phyloP scores from a whole-genome alignment of 2,888 invertebrate species.

The Chrysolina oricalcia region DNA sequence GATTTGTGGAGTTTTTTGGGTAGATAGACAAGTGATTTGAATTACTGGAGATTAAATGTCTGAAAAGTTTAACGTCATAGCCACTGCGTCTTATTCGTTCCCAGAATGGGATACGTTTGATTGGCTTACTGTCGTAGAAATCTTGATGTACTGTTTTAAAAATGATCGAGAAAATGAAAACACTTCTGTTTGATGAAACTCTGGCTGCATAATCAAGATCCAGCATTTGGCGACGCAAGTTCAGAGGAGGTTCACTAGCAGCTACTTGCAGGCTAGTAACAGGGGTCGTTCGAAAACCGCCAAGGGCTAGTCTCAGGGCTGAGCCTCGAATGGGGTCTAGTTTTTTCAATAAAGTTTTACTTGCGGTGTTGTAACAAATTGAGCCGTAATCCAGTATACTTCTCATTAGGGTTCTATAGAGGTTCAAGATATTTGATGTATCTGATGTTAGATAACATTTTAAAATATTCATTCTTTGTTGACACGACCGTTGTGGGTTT shows the following conservation, averaged over 20 bases:
- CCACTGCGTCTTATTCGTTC: background rate
- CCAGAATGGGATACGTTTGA: background rate
- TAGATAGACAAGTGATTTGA: background rate
- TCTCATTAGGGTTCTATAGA: too few species aligned
- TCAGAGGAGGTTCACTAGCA: background rate
- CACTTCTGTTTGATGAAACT: too few species aligned
- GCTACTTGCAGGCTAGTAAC: background rate
- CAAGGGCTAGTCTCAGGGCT: too few species aligned
- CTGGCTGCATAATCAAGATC: background rate
- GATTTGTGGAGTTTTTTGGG: conserved; percentile 3
- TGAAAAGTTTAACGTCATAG: background rate
- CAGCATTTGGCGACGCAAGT: background rate
- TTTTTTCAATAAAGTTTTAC: too few species aligned
- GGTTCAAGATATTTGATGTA: too few species aligned
- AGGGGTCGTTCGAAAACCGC: too few species aligned
- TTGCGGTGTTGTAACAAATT: too few species aligned
- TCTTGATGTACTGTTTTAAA: conserved; percentile 6
- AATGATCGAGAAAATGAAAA: conserved; percentile 3
- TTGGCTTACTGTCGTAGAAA: background rate
- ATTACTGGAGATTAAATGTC: background rate
- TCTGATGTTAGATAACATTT: too few species aligned
- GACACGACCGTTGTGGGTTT: too few species aligned
- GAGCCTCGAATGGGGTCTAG: too few species aligned
- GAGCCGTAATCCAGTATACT: too few species aligned
- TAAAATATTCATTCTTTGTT: too few species aligned